Evolutionary conservation across 2,888 invertebrate species (phyloP).

Genomic region (Pyrocoelia pectoralis): DNA sequence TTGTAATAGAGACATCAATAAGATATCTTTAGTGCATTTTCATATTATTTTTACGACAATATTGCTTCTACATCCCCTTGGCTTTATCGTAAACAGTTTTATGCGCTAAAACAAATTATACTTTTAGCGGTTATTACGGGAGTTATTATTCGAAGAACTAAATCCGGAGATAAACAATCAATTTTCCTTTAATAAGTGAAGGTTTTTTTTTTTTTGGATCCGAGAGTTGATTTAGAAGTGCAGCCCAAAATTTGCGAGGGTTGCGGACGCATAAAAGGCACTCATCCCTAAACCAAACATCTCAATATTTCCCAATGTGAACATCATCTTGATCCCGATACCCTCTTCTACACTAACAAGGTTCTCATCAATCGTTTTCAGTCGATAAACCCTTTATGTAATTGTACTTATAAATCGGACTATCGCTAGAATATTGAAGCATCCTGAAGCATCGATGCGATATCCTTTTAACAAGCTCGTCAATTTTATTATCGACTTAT

Average conservation of each 20-base stretch:
- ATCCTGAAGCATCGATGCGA: constrained; percentile 33
- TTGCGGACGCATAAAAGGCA: constrained; percentile 16
- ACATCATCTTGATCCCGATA: constrained; percentile 38
- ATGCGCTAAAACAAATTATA: constrained; percentile 35
- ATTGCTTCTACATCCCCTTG: constrained; percentile 37
- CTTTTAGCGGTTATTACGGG: constrained; percentile 28
- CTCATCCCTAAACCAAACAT: constrained; percentile 36
- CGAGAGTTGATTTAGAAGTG: constrained; percentile 1
- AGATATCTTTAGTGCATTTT: constrained; percentile 37
- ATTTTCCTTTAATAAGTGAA: background rate
- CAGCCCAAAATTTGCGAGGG: background rate
- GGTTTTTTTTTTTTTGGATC: background rate
- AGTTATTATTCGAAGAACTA: constrained; percentile 1
- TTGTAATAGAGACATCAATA: constrained; percentile 38
- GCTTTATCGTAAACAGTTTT: constrained; percentile 37
- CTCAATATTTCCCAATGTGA: constrained; percentile 38
- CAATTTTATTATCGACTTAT: constrained; percentile 31
- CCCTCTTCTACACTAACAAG: constrained; percentile 40
- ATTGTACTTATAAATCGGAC: constrained; percentile 41
- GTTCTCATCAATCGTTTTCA: constrained; percentile 44
- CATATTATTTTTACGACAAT: constrained; percentile 40
- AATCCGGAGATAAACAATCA: constrained; percentile 20
- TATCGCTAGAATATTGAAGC: constrained; percentile 35
- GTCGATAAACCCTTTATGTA: constrained; percentile 44
- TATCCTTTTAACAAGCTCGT: constrained; percentile 37